Base-by-base conservation (phyloP, 2,888 invertebrate species). In the Piscicola geometra region DNA sequence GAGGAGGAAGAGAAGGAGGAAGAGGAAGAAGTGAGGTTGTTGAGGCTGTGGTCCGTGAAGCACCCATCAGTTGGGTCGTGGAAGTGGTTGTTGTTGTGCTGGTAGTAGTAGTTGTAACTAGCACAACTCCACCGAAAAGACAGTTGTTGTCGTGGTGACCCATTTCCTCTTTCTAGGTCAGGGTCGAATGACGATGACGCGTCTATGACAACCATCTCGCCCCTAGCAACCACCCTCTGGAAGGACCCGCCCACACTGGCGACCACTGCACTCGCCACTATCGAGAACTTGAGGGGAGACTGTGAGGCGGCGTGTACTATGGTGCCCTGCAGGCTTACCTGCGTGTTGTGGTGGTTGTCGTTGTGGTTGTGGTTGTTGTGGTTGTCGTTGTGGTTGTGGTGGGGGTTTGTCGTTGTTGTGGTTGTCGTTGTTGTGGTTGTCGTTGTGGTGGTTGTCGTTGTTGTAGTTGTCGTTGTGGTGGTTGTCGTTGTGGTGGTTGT, bases 121-220 rank as follows among this genome's bases (percentile, higher is more conserved):
- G 9, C 5, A 21, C 60, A 56, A 21, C 25, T 56, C 60, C 60
- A 56, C n/a, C 5, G 21, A 21, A 56, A 56, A 21, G 3, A 18
- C n/a, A 56, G 60, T 56, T 56, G 21, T 21, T 60, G 9, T 18
- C 21, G 25, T n/a, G 52, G 56, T n/a, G n/a, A n/a, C n/a, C n/a
- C n/a, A n/a, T n/a, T n/a, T n/a, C n/a, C n/a, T n/a, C n/a, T n/a
- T 3, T 60, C 64, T 15, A 35, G 35, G 36, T 73, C 73, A 3
- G 73, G 73, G 30, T 73, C 73, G 35, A 35, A 73, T 0, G 73
- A 73, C 1, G 33, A n/a, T 30, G 73, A 33, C 2, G 73, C 73
- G n/a, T 73, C 73, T 64, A 73, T 73, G 60, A 64, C 35, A 33
- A 73, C 73, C 12, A 73, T n/a, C 41, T 56, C 64, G 1, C 33